A percentile compares a stretch with the other conserved stretches of the same genome.
phyloP scores from a whole-genome alignment of 2,113 vertebrate species.

The Caranx melampygus region DNA sequence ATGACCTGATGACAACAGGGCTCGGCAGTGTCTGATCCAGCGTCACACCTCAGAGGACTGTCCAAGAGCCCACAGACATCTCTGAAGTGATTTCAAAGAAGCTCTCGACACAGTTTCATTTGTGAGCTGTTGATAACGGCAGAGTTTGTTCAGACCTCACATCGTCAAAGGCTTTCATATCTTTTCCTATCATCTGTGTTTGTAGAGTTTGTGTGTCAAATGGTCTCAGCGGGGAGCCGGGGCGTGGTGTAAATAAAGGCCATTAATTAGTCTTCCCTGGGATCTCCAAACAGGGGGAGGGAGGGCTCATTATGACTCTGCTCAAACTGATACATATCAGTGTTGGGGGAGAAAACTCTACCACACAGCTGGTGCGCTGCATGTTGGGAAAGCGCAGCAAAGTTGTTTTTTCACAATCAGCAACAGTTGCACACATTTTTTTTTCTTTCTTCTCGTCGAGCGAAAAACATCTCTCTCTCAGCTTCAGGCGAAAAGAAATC shows the following conservation, averaged over 20 bases:
- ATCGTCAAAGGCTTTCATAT: neutral
- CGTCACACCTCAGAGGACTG: neutral
- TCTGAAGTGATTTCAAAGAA: conserved; percentile 20
- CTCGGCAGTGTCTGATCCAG: neutral
- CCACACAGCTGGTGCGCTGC: neutral
- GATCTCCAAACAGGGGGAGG: neutral
- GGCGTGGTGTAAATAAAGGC: conserved; percentile 20
- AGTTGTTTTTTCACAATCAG: neutral
- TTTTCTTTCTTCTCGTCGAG: neutral
- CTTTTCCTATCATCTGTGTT: conserved; percentile 8
- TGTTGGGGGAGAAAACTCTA: conserved; percentile 16
- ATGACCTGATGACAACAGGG: neutral
- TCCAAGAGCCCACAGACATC: neutral
- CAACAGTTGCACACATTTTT: no score
- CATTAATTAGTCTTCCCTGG: conserved; percentile 37
- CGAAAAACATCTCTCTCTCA: no score
- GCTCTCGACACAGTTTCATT: neutral
- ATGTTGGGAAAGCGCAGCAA: conserved; percentile 4
- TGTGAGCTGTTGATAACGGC: neutral
- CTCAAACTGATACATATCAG: neutral
- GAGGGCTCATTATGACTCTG: neutral
- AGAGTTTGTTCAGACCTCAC: neutral
- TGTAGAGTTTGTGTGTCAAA: conserved; percentile 13
- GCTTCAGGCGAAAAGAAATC: no score
- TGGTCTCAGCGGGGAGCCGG: neutral